Evolutionary conservation across 2,113 vertebrate genomes (phyloP).

Genomic region (Phocoena sinus): DNA sequence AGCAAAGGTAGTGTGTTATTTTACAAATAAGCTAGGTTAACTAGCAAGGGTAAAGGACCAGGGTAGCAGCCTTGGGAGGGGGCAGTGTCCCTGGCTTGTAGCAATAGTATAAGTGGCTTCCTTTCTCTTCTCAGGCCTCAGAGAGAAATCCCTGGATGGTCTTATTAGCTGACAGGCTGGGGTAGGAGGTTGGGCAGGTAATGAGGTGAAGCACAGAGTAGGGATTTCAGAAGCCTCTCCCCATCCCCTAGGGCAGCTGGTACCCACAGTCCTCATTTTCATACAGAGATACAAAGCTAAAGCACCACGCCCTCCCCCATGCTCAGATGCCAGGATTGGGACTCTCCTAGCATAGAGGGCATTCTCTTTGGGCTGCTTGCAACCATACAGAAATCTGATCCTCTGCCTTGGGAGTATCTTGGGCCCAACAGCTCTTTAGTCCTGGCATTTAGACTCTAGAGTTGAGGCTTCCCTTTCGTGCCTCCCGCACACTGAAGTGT

Average conservation of each 20-base stretch:
- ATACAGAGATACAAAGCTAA: background rate
- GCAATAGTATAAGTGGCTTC: background rate
- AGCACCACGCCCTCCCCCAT: background rate
- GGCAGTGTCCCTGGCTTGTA: background rate
- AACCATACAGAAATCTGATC: background rate
- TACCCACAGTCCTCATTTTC: background rate
- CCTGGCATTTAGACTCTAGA: background rate
- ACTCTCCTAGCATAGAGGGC: background rate
- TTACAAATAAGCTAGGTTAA: background rate
- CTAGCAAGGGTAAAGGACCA: background rate
- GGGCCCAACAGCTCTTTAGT: background rate
- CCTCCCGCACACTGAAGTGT: background rate
- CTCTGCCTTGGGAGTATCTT: background rate
- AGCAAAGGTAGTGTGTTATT: background rate
- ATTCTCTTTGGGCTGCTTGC: background rate
- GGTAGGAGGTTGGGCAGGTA: background rate
- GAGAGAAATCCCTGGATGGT: background rate
- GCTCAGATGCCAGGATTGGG: background rate
- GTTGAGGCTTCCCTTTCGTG: background rate
- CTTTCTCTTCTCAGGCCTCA: background rate
- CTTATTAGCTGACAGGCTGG: background rate
- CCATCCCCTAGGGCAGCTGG: background rate
- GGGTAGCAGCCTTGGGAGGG: background rate
- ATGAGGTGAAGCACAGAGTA: background rate
- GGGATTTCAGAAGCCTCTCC: background rate